Conservation (phyloP, 2,888 invertebrate species). For the Andrena haemorrhoa region DNA sequence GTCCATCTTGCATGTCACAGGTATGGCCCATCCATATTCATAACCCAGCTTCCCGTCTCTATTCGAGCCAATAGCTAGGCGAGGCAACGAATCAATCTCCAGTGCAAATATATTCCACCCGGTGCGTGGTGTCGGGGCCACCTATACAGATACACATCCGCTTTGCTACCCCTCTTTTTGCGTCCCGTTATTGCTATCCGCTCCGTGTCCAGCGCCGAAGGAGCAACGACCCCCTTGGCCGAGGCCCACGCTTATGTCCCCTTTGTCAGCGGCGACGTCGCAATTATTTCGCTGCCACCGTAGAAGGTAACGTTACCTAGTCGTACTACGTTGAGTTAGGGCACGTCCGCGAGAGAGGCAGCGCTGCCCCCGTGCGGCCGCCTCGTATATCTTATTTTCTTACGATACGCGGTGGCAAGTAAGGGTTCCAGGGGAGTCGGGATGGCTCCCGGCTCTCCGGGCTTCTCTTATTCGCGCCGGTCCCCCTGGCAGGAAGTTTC, state of each 20-base stretch:
- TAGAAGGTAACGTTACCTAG: slow-evolving; percentile 60
- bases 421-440: slow-evolving; percentile 24
- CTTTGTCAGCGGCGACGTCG: slow-evolving; percentile 68
- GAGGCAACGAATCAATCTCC: slow-evolving; percentile 53
- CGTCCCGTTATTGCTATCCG: slow-evolving; percentile 5
- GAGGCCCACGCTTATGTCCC: slow-evolving; percentile 57
- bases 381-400: slow-evolving; percentile 76
- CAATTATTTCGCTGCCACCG: slow-evolving; percentile 71
- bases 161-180: slow-evolving; percentile 17
- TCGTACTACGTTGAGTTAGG: slow-evolving; percentile 29
- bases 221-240: slow-evolving; percentile 30
- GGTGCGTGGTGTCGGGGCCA: slow-evolving; percentile 27
- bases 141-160: slow-evolving; percentile 14
- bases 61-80: slow-evolving; percentile 30
- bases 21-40: slow-evolving; percentile 43
- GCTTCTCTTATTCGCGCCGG: slow-evolving; percentile 65
- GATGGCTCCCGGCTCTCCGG: slow-evolving; percentile 25
- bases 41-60: slow-evolving; percentile 38
- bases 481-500: background rate
- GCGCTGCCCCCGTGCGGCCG: slow-evolving; percentile 60
- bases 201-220: slow-evolving; percentile 36
- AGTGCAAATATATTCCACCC: slow-evolving; percentile 21
- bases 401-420: slow-evolving; percentile 36
- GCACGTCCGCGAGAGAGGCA: slow-evolving; percentile 33
- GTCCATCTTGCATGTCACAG: background rate